Evolutionary conservation across 2,888 invertebrate species (phyloP).

Genomic region (Drosophila borborema): DNA sequence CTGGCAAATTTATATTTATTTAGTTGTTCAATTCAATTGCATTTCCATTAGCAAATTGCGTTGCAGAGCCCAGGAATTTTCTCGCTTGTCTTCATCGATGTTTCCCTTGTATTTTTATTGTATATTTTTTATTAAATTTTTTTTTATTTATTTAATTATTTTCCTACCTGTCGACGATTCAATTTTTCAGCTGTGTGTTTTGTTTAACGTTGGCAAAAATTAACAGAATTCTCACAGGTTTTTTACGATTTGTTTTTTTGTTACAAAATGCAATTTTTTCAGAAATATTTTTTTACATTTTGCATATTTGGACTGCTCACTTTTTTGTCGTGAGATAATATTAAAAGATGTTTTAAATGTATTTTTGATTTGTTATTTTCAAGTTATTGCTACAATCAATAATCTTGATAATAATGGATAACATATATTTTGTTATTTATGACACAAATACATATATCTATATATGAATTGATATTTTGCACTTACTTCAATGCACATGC

Average conservation of each 20-base stretch:
- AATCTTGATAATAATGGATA: background rate
- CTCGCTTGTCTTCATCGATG: constrained; percentile 17
- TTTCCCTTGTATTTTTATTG: constrained; percentile 11
- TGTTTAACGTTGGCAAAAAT: constrained; percentile 22
- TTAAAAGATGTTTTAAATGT: too few relatives aligned
- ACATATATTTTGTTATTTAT: background rate
- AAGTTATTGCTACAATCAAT: background rate
- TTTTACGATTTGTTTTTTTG: background rate
- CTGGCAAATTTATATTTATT: constrained; percentile 56
- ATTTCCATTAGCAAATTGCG: constrained; percentile 78
- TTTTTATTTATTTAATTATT: constrained; percentile 2
- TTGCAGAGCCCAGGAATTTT: constrained; percentile 18
- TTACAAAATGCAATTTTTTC: constrained; percentile 7
- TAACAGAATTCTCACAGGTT: constrained; percentile 31
- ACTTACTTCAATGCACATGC: background rate
- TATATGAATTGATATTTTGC: background rate
- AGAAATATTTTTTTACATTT: constrained; percentile 15
- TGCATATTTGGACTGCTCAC: constrained; percentile 9
- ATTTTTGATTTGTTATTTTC: too few relatives aligned
- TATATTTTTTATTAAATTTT: background rate
- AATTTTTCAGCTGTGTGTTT: constrained; percentile 21
- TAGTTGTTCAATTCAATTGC: constrained; percentile 73
- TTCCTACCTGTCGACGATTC: constrained; percentile 13
- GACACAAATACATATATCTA: too few relatives aligned
- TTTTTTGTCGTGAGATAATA: background rate